These are phyloP conservation scores for Eupithecia abbreviata DNA, from an alignment of 2,888 invertebrate genomes.

Conservation along the genomic window DNA sequence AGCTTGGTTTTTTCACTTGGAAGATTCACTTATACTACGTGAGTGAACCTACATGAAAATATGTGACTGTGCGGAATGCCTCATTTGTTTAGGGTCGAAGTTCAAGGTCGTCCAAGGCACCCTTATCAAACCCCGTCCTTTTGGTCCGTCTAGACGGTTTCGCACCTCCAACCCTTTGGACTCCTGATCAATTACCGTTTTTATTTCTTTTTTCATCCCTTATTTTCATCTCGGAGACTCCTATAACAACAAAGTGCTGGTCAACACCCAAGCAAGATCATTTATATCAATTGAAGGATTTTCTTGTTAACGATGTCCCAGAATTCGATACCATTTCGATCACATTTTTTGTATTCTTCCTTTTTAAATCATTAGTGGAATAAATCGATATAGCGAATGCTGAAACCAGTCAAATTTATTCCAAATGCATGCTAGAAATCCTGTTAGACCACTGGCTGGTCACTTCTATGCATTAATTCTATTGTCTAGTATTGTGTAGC, in stretches of 20 bases:
- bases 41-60: conserved; percentile 46
- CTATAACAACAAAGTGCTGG: conserved; percentile 2
- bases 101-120: conserved; percentile 80
- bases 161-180: conserved; percentile 79
- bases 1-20: background rate
- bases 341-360: background rate
- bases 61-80: conserved; percentile 60
- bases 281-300: background rate
- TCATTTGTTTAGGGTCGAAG: conserved; percentile 80
- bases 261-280: background rate
- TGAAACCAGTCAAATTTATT: conserved; percentile 28
- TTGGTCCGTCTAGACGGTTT: conserved; percentile 81
- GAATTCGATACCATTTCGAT: background rate
- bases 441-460: conserved; percentile 27
- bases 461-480: conserved; percentile 26
- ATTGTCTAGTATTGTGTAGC: conserved; percentile 39
- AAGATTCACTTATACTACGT: conserved; percentile 21
- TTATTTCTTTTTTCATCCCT: conserved; percentile 50
- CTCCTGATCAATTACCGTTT: conserved; percentile 71
- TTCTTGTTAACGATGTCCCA: background rate
- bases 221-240: conserved; percentile 6
- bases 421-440: conserved; percentile 19
- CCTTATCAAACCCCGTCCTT: conserved; percentile 79
- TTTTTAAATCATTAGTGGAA: background rate
- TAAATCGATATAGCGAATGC: background rate